Base-by-base conservation (phyloP, 1,140 invertebrate genomes). In the Tetraneura akinire region DNA sequence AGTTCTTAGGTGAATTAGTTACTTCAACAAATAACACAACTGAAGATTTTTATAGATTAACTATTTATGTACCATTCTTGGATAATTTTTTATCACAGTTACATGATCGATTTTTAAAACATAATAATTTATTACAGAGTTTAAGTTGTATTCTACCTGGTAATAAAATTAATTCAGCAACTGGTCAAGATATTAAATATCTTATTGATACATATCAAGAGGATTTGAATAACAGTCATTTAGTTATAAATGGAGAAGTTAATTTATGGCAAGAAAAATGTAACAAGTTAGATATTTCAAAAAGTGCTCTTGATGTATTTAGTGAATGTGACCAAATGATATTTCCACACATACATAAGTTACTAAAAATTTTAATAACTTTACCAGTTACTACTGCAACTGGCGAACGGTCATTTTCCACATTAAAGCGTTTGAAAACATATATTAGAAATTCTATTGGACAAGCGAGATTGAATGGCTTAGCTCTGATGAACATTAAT, bases 401-500 rank as follows among this genome's bases (percentile, higher is more conserved):
- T 13, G n/a, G 42, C 11, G 47, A 74, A 74, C 42, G 21, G 0
- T 49, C 21, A 26, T 74, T 74, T 74, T 74, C 49, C 1, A 74
- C 13, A 53, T 37, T 74, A 18, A 47, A 53, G 21, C 21, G 23
- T 49, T 47, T 74, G 10, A 29, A 74, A 11, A 51, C 71, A 29
- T 74, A 29, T 32, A 29, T 74, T 23, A 47, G 71, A 13, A 49
- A 29, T 49, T 21, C 47, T 18, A 51, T 53, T 45, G 49, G n/a
- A 29, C n/a, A 53, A 26, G 8, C n/a, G 21, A 47, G 47, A n/a
- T 53, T 74, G 16, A 74, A 53, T 13, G 26, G 16, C 2, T 37
- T 76, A 29, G 14, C 47, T 32, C n/a, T 76, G 29, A 37, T 55
- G 29, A 76, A 76, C 13, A 55, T 76, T 37, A 49, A 57, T 37